Conservation (phyloP, 2,888 invertebrate genomes). For the Agonopterix arenella region DNA sequence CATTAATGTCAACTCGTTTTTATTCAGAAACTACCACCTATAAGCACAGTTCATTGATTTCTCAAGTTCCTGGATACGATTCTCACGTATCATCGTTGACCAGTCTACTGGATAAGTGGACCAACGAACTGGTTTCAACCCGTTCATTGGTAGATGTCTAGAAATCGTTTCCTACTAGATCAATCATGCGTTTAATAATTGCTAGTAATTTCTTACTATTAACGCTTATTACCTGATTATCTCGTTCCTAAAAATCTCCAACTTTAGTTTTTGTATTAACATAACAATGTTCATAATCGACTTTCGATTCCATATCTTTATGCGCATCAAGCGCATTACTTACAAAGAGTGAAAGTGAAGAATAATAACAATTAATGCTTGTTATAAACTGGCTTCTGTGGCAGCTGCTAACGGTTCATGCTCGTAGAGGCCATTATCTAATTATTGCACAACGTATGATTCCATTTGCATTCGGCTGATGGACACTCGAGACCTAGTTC, state of each 20-base stretch:
- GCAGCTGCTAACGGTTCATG: constrained; percentile 22
- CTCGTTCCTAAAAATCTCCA: background rate
- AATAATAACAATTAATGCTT: constrained; percentile 32
- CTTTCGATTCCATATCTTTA: constrained; percentile 20
- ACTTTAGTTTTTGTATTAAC: background rate
- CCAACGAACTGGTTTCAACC: constrained; percentile 70
- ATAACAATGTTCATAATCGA: constrained; percentile 1
- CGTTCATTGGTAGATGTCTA: constrained; percentile 51
- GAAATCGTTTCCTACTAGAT: constrained; percentile 72
- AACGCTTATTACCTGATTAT: constrained; percentile 6
- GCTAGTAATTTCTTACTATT: constrained; percentile 32
- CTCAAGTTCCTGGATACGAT: constrained; percentile 56
- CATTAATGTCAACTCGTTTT: background rate
- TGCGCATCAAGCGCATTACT: constrained; percentile 14
- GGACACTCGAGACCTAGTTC: constrained; percentile 36
- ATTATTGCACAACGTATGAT: constrained; percentile 46
- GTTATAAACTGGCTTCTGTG: constrained; percentile 29
- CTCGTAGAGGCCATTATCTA: constrained; percentile 42
- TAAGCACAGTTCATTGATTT: constrained; percentile 29
- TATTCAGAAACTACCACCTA: background rate
- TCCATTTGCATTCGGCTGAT: constrained; percentile 42
- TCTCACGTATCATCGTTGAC: constrained; percentile 63
- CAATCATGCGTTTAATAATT: constrained; percentile 67
- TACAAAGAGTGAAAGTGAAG: constrained; percentile 46
- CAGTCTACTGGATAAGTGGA: constrained; percentile 68